Evolutionary conservation across 2,797 vertebrate genomes (phyloP), one percentile per base, ranked within the genome.

Genomic region (Alca torda): DNA sequence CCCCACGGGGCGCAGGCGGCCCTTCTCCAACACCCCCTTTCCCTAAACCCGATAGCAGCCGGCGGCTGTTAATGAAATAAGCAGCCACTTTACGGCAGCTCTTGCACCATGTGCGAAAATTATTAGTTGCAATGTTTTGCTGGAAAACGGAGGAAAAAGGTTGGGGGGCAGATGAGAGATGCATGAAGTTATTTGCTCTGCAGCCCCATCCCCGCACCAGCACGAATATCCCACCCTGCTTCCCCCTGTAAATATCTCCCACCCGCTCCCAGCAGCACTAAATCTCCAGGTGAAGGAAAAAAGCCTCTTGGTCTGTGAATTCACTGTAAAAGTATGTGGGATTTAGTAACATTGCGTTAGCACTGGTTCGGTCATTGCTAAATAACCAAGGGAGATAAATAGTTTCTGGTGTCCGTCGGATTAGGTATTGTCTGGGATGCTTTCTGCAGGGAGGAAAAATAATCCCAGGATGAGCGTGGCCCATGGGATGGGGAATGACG

Each of bases 21-120:
- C 96, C 98, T 98, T 98, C 99, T 98, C 98, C 98, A 90, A 97
- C 98, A 97, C 98, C 98, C 97, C 98, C 94, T 79, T 95, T 97
- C 96, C 97, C 92, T 97, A 96, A 97, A 98, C 97, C 98, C 97
- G 96, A 98, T 97, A 97, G 98, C 98, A 97, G 98, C 97, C 97
- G 81, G 96, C 97, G 64, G 98, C 96, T 73, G 97, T 91, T 98
- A 97, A 98, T 97, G 98, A 96, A 97, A 98, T 96, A 98, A 98
- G 97, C 98, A 98, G 98, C 96, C 95, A 83, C 92, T 95, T 94
- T 67, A 93, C 89, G 64, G 95, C 90, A 96, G 97, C 97, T 96
- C 95, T 74, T 78, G 93, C 50, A 39, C 92, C 97, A 97, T 95
- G 96, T 97, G 97, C 13, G 87, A 90, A 97, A 96, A 95, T 88